Base-by-base conservation (phyloP, 2,113 vertebrate genomes). In the Erpornis zantholeuca region DNA sequence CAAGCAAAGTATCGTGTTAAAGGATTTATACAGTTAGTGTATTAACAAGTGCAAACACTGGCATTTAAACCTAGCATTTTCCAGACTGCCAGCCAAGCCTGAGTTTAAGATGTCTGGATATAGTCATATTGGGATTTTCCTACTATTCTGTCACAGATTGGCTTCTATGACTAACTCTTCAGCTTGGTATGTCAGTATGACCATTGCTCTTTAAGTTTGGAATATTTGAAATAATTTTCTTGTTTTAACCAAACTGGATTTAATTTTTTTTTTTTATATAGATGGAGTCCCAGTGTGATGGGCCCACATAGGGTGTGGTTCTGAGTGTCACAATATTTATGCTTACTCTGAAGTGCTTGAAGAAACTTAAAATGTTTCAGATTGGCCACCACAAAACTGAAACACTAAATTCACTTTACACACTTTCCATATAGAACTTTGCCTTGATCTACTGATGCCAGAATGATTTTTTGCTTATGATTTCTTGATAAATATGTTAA, bases 1-100 rank as follows among this genome's bases (percentile, higher is more conserved):
- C 63, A 72, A 94, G 80, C 53, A 94, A 92, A 93, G 87, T 95
- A 91, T 96, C 76, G 42, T 73, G 86, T 97, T 97, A 93, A 97
- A 96, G 88, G 25, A 60, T 95, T 91, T 97, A 84, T 94, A 84
- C 86, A 83, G 96, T 91, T 82, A 94, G 60, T 92, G 84, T 90
- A 91, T 70, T 82, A 93, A 95, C 88, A 96, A 94, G 71, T 93
- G 66, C 56, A 92, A 92, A 94, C 96, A 88, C 35, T 93, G 86
- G 52, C 82, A 82, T 96, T 96, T 97, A 96, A 96, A 93, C 63
- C 28, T 57, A 35, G 50, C 22, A 22, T 88, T 96, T 92, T 96
- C 75, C 88, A 88, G 63, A 82, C 45, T 87, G 79, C 36, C 75
- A 72, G 53, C 82, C 90, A 94, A 86, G 85, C 7, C 11, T 64